Evolutionary conservation across 2,113 vertebrate species (phyloP).

Genomic region (Bos indicus): DNA sequence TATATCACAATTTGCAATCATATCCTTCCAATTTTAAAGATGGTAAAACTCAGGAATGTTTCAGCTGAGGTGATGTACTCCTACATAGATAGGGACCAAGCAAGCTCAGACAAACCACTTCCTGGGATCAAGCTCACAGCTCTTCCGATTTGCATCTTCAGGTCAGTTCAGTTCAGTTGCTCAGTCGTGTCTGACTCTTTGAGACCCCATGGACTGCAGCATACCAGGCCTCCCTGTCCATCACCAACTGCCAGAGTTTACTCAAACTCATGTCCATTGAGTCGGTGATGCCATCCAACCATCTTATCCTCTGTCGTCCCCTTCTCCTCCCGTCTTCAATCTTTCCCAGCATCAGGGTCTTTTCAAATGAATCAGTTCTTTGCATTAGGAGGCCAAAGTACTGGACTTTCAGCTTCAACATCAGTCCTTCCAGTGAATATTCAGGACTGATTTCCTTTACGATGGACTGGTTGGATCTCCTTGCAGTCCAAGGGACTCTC

Average conservation of each 20-base stretch:
- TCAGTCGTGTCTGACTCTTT: background rate
- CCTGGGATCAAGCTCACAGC: background rate
- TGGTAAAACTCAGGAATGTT: background rate
- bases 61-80: background rate
- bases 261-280: background rate
- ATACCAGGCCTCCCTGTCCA: background rate
- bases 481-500: background rate
- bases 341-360: background rate
- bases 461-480: background rate
- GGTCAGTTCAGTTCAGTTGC: background rate
- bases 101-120: background rate
- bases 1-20: background rate
- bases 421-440: background rate
- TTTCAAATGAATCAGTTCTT: background rate
- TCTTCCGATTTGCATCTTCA: background rate
- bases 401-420: background rate
- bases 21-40: background rate
- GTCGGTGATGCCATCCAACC: background rate
- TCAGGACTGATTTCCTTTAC: background rate
- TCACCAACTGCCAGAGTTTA: background rate
- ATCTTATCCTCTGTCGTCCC: background rate
- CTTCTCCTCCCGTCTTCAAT: background rate
- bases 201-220: accelerated
- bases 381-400: background rate
- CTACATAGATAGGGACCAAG: background rate